A percentile compares a stretch with the other conserved stretches of the same genome.
These are phyloP conservation scores for Kryptopterus vitreolus DNA, from an alignment of 2,797 vertebrate genomes.

Conservation along the genomic window DNA sequence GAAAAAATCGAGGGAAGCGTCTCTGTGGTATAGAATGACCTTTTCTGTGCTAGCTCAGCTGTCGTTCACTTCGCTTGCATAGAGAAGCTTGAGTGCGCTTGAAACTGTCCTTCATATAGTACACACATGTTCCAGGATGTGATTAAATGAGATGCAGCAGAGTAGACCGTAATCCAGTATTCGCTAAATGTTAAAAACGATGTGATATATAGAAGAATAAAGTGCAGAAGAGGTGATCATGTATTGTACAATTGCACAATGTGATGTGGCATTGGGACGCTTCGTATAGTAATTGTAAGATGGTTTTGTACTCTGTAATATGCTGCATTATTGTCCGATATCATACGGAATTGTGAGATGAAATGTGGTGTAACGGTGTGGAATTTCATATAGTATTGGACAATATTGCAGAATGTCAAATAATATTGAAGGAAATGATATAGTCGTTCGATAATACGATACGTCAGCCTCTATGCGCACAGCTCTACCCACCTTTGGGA, in stretches of 20 bases:
- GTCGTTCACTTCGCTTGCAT: not conserved
- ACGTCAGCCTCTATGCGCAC: not conserved
- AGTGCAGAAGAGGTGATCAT: not conserved
- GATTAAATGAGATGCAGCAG: not conserved
- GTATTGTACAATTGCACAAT: not conserved
- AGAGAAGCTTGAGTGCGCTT: not conserved
- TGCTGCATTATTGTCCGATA: not conserved
- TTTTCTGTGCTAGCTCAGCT: not conserved
- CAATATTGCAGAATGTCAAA: not conserved
- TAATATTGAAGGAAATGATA: not conserved
- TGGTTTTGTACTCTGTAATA: too few species aligned
- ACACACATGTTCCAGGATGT: not conserved
- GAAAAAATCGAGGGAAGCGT: not conserved
- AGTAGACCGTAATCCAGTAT: not conserved
- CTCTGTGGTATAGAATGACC: not conserved
- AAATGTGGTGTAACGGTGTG: not conserved
- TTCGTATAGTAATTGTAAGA: too few species aligned
- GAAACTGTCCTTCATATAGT: not conserved
- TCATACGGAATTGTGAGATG: not conserved
- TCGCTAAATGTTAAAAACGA: too few species aligned
- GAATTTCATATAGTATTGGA: not conserved
- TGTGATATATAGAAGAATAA: too few species aligned
- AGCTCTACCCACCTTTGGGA: slow-evolving; percentile 87
- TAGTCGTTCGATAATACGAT: too few species aligned
- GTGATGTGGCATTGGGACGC: not conserved